A percentile compares a stretch with the other conserved stretches of the same genome.
phyloP scores from a whole-genome alignment of 2,888 invertebrate genomes.

The Tetropium fuscum region DNA sequence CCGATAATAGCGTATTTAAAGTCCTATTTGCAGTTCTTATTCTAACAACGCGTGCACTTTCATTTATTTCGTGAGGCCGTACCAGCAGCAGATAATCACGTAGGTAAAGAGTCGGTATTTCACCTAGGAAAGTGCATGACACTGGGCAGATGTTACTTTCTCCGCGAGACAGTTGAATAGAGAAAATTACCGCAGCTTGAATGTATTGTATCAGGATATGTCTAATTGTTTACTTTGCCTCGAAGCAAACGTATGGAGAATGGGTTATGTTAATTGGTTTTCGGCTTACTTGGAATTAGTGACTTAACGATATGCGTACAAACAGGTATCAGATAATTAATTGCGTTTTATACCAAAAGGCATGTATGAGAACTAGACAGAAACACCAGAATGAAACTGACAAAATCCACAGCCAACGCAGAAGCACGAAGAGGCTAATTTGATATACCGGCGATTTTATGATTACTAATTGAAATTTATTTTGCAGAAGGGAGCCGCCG shows the following conservation, averaged over 20 bases:
- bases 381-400: too few relatives aligned
- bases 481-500: constrained; percentile 49
- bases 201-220: too few relatives aligned
- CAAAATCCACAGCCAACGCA: too few relatives aligned
- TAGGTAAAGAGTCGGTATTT: neutral
- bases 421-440: too few relatives aligned
- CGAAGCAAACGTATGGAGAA: neutral
- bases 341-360: too few relatives aligned
- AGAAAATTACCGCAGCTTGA: constrained; percentile 31
- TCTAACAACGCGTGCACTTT: constrained; percentile 27
- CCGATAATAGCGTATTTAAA: neutral
- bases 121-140: constrained; percentile 11
- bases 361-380: too few relatives aligned
- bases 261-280: neutral
- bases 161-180: constrained; percentile 36
- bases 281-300: neutral
- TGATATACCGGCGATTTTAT: too few relatives aligned
- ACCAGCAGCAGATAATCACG: constrained; percentile 18
- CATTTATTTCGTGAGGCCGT: constrained; percentile 31
- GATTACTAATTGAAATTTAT: constrained; percentile 1
- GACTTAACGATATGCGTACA: too few relatives aligned
- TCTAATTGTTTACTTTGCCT: neutral
- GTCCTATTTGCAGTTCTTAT: neutral
- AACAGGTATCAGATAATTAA: too few relatives aligned
- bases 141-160: constrained; percentile 1